Evolutionary conservation across 2,888 invertebrate genomes (phyloP), one percentile per base, ranked within the genome.

Genomic region (Cylindroiulus punctatus): DNA sequence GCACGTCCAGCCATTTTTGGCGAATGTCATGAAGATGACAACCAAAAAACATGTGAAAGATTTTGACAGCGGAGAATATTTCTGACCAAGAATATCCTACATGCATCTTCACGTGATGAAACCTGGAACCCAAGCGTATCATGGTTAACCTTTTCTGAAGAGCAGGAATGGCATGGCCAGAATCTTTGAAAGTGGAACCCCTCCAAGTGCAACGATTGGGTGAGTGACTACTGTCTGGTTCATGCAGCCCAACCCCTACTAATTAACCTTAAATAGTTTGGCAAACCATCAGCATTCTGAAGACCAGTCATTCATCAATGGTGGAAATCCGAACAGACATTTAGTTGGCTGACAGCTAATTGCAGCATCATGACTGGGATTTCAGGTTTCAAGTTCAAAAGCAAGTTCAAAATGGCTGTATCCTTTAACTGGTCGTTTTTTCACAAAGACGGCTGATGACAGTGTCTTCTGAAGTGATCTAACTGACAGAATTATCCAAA

Each of bases 141-240:
- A n/a, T 52, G 52, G 52, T 52, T 52, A 52, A 52, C n/a, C 52
- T 52, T 52, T 52, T 52, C n/a, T 52, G 52, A 47, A 47, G 47
- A 17, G 12, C 47, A 47, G 40, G 40, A 44, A 12, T 44, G 44
- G 44, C 44, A 44, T 52, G 52, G n/a, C n/a, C 0, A 3, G n/a
- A 52, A 52, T 52, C 52, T 52, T 52, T n/a, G 52, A n/a, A 19
- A 47, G 17, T 17, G 47, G 47, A 47, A 47, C 4, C 40, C 40
- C 47, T 47, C 47, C 12, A 47, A 52, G 19, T 52, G n/a, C 52
- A n/a, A 19, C n/a, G 2, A 19, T 52, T 52, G 52, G 52, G 52
- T 52, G 52, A 52, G n/a, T 52, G 52, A 19, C 19, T n/a, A 52
- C n/a, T 8, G 52, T 5, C n/a, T 47, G n/a, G 52, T 52, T 52